A percentile compares a stretch with the other conserved stretches of the same genome.
Conservation (phyloP, 2,113 vertebrate genomes). For the Abramis brama region DNA sequence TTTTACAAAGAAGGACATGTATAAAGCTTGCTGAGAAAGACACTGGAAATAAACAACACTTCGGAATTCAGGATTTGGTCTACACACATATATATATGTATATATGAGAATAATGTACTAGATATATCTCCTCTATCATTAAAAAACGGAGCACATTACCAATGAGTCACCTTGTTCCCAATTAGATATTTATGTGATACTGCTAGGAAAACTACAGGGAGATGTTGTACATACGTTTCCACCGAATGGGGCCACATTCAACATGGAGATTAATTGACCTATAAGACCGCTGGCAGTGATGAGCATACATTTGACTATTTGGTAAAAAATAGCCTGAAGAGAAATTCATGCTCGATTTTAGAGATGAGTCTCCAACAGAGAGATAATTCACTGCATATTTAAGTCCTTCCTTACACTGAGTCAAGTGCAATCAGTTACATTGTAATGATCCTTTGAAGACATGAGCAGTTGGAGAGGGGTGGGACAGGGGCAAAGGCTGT, state of each 20-base stretch:
- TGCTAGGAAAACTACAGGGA: background rate
- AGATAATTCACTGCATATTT: conserved; percentile 27
- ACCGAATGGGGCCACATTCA: conserved; percentile 16
- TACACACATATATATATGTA: background rate
- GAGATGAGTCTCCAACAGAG: background rate
- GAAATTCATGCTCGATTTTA: conserved; percentile 1
- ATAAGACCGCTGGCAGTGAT: background rate
- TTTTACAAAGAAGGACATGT: conserved; percentile 5
- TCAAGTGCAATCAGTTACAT: conserved; percentile 49
- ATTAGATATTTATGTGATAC: conserved; percentile 26
- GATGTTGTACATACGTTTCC: conserved; percentile 2
- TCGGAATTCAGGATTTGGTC: background rate
- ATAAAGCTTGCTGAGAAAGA: background rate
- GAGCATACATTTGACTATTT: conserved; percentile 16
- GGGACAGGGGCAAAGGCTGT: background rate
- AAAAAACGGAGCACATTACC: conserved; percentile 1
- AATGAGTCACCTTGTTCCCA: conserved; percentile 2
- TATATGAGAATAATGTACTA: background rate
- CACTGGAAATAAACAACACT: background rate
- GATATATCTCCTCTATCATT: background rate
- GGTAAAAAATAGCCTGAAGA: conserved; percentile 21
- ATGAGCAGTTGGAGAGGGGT: conserved; percentile 19
- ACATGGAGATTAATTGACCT: conserved; percentile 36
- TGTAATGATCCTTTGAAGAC: conserved; percentile 37
- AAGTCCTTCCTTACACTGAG: conserved; percentile 40